Conservation (phyloP, 2,888 invertebrate genomes). For the Merodon equestris region DNA sequence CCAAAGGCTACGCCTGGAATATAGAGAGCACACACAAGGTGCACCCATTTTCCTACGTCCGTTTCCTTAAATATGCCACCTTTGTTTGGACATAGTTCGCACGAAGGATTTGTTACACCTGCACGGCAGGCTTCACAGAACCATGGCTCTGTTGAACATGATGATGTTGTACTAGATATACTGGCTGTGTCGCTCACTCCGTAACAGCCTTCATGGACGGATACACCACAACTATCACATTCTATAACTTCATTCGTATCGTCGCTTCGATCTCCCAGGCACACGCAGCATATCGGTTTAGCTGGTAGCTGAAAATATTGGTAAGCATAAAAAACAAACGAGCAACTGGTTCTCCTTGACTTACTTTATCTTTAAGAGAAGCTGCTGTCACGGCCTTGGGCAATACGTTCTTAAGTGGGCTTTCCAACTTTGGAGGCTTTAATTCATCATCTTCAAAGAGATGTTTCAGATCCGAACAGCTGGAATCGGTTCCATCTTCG, state of each 20-base stretch:
- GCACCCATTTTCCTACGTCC: constrained; percentile 98
- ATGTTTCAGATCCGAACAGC: constrained; percentile 72
- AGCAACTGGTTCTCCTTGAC: neutral
- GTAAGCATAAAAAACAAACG: neutral
- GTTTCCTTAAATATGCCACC: constrained; percentile 97
- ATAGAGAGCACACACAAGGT: constrained; percentile 97
- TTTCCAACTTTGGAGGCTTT: constrained; percentile 63
- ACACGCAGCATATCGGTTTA: constrained; percentile 93
- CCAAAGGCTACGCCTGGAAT: constrained; percentile 98
- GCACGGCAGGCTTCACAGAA: constrained; percentile 99
- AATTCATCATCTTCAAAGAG: constrained; percentile 71
- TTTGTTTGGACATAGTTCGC: constrained; percentile 96
- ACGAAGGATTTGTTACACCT: constrained; percentile 91
- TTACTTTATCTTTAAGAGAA: constrained; percentile 68
- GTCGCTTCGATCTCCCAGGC: constrained; percentile 94
- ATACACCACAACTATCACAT: constrained; percentile 97
- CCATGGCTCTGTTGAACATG: constrained; percentile 98
- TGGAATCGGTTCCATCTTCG: constrained; percentile 64
- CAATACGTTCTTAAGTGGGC: constrained; percentile 63
- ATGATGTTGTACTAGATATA: constrained; percentile 94
- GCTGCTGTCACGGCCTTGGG: constrained; percentile 57
- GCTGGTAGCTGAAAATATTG: constrained; percentile 80
- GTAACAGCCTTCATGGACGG: constrained; percentile 98
- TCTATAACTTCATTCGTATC: constrained; percentile 97
- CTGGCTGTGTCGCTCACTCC: constrained; percentile 95